Conservation (phyloP, 2,113 vertebrate genomes). For the Cyprinodon variegatus region DNA sequence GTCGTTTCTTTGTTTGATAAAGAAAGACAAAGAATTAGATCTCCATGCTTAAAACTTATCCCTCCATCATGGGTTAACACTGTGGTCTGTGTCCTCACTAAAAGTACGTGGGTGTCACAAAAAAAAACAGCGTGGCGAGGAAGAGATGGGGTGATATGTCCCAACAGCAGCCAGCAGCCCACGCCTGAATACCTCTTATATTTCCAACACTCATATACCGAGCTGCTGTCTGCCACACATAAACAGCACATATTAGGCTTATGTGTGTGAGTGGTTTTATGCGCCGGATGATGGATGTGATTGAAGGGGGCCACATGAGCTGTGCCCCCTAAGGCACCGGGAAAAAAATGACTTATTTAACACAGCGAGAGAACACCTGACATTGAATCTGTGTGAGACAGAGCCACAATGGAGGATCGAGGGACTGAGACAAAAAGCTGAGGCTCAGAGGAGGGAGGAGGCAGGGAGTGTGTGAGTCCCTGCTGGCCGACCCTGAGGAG, state of each 20-base stretch:
- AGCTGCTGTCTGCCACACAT: conserved; percentile 33
- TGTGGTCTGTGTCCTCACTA: conserved; percentile 38
- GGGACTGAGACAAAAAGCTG: conserved; percentile 56
- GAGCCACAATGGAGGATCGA: conserved; percentile 60
- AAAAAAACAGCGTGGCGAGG: conserved; percentile 35
- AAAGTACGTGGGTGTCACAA: conserved; percentile 56
- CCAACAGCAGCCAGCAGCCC: conserved; percentile 55
- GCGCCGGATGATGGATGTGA: conserved; percentile 22
- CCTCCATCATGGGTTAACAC: conserved; percentile 20
- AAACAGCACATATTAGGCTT: conserved; percentile 33
- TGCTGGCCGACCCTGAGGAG: conserved; percentile 52
- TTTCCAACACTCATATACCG: conserved; percentile 35
- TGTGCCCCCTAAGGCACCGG: conserved; percentile 58
- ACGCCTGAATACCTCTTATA: conserved; percentile 59
- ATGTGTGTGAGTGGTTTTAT: conserved; percentile 27
- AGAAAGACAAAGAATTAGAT: conserved; percentile 8
- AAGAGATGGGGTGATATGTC: conserved; percentile 58
- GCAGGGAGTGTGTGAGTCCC: conserved; percentile 28
- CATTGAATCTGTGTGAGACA: conserved; percentile 74
- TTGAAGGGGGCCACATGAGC: conserved; percentile 45
- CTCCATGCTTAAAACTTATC: conserved; percentile 29
- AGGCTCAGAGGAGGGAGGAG: conserved; percentile 8
- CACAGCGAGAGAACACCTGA: conserved; percentile 73
- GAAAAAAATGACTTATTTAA: conserved; percentile 74
- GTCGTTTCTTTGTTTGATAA: not conserved